A percentile compares a stretch with the other conserved stretches of the same genome.
These are phyloP conservation scores for Pitta sordida DNA, from an alignment of 2,113 vertebrate genomes.

Conservation along the genomic window DNA sequence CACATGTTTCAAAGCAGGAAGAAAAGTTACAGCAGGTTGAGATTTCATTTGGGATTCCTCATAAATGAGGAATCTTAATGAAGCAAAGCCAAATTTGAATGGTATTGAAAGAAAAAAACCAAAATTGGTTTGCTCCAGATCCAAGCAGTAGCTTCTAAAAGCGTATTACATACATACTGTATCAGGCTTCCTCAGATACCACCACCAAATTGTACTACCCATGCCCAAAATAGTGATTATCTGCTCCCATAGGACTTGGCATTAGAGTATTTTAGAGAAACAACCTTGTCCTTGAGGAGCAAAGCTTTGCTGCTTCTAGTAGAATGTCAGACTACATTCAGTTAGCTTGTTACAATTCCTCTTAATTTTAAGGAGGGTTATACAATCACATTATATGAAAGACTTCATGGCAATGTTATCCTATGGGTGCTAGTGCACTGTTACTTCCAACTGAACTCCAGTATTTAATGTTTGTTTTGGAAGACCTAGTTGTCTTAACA, in stretches of 20 bases:
- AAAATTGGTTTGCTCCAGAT: background rate
- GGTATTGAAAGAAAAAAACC: background rate
- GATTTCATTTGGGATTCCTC: background rate
- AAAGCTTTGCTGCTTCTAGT: background rate
- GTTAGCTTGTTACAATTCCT: background rate
- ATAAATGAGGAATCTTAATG: constrained; percentile 12
- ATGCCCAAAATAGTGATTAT: background rate
- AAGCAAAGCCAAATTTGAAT: background rate
- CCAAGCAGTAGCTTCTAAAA: background rate
- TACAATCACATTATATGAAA: background rate
- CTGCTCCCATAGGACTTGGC: background rate
- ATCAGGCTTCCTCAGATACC: background rate
- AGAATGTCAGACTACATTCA: background rate
- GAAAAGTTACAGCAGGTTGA: background rate
- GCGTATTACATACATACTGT: rapidly evolving
- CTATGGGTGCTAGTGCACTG: background rate
- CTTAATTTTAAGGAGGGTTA: constrained; percentile 6
- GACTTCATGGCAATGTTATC: background rate
- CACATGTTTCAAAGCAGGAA: background rate
- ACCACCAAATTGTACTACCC: background rate
- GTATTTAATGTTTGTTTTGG: constrained; percentile 51
- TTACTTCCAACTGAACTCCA: constrained; percentile 20
- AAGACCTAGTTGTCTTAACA: constrained; percentile 47
- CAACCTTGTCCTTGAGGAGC: background rate
- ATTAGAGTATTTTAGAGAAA: background rate